Conservation (phyloP, 2,888 invertebrate genomes). For the Ormia ochracea region DNA sequence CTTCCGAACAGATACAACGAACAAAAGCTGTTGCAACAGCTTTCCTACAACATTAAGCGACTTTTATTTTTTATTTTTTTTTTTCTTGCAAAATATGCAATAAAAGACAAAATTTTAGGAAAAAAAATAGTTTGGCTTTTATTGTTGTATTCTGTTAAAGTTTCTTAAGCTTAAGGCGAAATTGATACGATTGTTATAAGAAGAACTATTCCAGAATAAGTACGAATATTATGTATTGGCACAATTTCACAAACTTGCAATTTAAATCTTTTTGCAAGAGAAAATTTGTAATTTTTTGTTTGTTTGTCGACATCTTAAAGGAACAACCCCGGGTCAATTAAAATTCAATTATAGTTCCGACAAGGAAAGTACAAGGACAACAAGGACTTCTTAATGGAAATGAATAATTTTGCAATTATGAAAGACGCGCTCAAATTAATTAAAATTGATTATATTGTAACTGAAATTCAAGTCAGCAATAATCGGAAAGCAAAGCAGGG, state of each 20-base stretch:
- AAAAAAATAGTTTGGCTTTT: slow-evolving; percentile 8
- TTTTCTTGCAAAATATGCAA: not conserved
- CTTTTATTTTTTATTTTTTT: not conserved
- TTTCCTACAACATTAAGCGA: not conserved
- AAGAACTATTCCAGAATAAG: not conserved
- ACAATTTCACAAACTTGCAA: slow-evolving; percentile 9
- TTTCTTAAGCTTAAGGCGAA: slow-evolving; percentile 35
- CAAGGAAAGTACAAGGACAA: too few species aligned
- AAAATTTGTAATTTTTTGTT: not conserved
- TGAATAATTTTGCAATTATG: too few species aligned
- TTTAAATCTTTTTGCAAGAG: not conserved
- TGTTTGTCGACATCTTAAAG: not conserved
- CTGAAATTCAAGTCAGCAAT: too few species aligned
- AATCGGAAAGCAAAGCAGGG: too few species aligned
- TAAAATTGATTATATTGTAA: too few species aligned
- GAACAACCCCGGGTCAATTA: slow-evolving; percentile 9
- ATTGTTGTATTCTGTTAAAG: not conserved
- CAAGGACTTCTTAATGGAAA: too few species aligned
- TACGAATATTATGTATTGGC: too few species aligned
- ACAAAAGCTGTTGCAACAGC: not conserved
- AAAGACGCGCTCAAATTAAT: too few species aligned
- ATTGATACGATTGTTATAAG: slow-evolving; percentile 9
- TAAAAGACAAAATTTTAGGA: slow-evolving; percentile 16
- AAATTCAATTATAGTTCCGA: slow-evolving; percentile 36
- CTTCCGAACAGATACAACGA: not conserved